Percentiles rank a stretch among this genome's conserved stretches.
These are phyloP conservation scores for Ficedula albicollis DNA, from an alignment of 2,797 vertebrate species.

Conservation along the genomic window DNA sequence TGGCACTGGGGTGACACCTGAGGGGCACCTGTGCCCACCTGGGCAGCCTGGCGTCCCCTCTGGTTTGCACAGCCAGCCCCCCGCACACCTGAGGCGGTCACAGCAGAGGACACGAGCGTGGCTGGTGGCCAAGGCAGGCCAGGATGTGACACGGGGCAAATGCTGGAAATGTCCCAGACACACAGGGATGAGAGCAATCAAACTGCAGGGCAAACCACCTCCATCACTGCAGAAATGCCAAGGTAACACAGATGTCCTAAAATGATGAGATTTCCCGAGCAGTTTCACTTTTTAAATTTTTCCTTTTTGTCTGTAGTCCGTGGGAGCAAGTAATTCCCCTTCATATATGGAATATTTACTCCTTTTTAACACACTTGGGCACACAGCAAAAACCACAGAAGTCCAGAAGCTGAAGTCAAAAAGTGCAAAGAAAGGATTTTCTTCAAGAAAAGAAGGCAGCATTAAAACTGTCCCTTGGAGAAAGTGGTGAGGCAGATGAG, in stretches of 20 bases:
- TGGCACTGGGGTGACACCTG: background rate
- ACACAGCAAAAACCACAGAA: background rate
- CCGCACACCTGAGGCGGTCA: background rate
- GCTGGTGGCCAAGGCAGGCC: background rate
- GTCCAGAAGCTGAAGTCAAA: background rate
- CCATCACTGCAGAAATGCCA: background rate
- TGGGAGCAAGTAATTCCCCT: background rate
- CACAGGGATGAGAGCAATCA: background rate
- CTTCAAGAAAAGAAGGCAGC: background rate
- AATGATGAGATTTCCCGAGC: background rate
- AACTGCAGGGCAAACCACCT: background rate
- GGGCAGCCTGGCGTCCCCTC: background rate
- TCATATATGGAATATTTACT: background rate
- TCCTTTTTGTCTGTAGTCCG: background rate
- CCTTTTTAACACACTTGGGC: background rate
- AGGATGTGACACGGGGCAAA: background rate
- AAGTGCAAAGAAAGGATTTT: background rate
- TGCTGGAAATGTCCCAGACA: fast-evolving
- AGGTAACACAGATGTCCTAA: background rate
- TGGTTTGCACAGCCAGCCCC: background rate
- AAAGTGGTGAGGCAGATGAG: background rate
- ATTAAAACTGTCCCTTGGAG: background rate
- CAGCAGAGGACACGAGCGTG: background rate
- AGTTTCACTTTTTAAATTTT: background rate
- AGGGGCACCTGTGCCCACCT: background rate